Percentiles rank a stretch among this genome's conserved stretches.
Conservation (phyloP, 2,888 invertebrate genomes). For the Dryomyza anilis region DNA sequence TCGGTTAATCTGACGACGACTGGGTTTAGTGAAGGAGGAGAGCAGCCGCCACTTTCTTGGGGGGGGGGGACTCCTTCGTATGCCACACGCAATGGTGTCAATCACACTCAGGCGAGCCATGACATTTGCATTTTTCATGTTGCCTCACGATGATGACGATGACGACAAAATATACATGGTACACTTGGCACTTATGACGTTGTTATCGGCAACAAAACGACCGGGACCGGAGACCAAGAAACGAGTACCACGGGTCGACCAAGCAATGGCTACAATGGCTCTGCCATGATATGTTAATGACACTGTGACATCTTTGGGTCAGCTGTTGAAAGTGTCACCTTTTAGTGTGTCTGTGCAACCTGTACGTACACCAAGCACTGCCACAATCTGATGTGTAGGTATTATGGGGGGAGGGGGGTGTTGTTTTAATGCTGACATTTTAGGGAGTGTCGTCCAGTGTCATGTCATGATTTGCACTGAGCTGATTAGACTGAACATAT, state of each 20-base stretch:
- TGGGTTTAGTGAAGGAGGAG: no score
- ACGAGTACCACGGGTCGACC: no score
- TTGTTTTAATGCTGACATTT: no score
- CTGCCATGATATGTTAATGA: conserved; percentile 5
- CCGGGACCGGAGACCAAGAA: neutral
- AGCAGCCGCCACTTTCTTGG: no score
- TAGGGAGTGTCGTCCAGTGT: no score
- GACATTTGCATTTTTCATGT: conserved; percentile 22
- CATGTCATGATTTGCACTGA: no score
- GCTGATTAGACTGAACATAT: no score
- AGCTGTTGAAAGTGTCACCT: conserved; percentile 6
- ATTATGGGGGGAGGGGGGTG: no score
- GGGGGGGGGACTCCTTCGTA: neutral
- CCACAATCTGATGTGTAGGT: no score
- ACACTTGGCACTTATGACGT: conserved; percentile 1
- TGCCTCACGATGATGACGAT: neutral
- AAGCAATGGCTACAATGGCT: no score
- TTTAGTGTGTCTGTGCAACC: neutral
- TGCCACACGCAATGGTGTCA: conserved; percentile 4
- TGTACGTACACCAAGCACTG: neutral
- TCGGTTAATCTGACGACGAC: no score
- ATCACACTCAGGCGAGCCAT: conserved; percentile 17
- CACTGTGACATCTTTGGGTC: conserved; percentile 7
- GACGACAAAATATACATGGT: no score
- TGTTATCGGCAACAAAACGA: conserved; percentile 6